Base-by-base conservation (phyloP, 1,140 invertebrate genomes). In the Charaxes varanes region DNA sequence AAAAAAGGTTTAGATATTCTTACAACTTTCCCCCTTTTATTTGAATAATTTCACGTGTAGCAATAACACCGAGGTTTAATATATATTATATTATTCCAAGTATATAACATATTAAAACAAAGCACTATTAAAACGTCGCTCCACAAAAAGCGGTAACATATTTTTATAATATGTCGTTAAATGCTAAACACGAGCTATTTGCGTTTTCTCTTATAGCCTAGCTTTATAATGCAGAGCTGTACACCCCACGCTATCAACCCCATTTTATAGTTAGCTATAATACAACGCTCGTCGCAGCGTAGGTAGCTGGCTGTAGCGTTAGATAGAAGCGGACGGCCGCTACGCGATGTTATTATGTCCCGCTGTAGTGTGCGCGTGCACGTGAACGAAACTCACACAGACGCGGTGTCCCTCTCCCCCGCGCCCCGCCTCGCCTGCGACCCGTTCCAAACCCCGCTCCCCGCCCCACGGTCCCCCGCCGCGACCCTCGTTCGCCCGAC, bases 291-390 rank as follows among this genome's bases (percentile, higher is more conserved):
- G 62, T 48, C 41, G 60, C 40, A 61, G 62, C 64, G 73, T 76
- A 76, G 71, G 69, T 81, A 76, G 73, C 59, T 74, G 62, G 73
- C 59, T 74, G 62, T 72, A 70, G 65, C 64, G 64, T 66, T 70
- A 71, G 69, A 70, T 78, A 76, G 53, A 64, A 64, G 62, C 71
- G 65, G 62, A 58, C 59, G 52, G 59, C 62, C 59, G 71, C 64
- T 70, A 67, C 62, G 70, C 72, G 66, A 65, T 72, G 62, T 69
- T 77, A 73, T 77, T 71, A 68, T 55, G 45, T 17, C 22, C 32
- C 15, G 49, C 28, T 49, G 17, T 31, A 53, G 70, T 81, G 73
- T 69, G 70, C 49, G 56, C 48, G 60, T 62, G 48, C 55, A 54
- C 53, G 54, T 55, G 60, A 49, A 59, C 48, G 19, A 18, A 43